These are phyloP conservation scores for Urosaurus nigricauda DNA, from an alignment of 2,797 vertebrate species.

Conservation along the genomic window DNA sequence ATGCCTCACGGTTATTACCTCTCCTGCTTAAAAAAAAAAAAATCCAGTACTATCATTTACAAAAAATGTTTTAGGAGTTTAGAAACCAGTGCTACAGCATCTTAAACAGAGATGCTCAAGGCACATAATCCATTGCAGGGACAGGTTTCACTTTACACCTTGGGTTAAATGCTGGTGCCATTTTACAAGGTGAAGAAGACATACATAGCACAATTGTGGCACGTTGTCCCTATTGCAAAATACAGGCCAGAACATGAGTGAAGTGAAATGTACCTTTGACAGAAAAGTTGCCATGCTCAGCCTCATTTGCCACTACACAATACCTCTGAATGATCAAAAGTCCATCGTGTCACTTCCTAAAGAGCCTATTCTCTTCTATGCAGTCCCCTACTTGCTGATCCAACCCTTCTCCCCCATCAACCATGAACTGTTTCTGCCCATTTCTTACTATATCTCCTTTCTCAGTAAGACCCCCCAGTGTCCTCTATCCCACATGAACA, in stretches of 20 bases:
- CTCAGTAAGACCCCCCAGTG: neutral
- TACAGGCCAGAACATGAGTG: neutral
- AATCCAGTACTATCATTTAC: too few relatives aligned
- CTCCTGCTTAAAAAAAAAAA: neutral
- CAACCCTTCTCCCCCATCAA: neutral
- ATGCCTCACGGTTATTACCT: neutral
- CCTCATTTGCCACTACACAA: neutral
- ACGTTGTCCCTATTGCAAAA: neutral
- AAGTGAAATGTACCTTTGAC: neutral
- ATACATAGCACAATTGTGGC: neutral
- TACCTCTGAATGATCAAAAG: neutral
- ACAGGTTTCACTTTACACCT: neutral
- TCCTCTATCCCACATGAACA: neutral
- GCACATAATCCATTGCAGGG: neutral
- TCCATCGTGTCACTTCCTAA: neutral
- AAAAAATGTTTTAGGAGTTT: neutral
- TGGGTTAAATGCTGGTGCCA: neutral
- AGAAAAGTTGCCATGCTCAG: neutral
- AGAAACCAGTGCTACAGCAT: neutral
- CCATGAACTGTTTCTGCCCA: slow-evolving; percentile 19
- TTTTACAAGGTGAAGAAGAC: neutral
- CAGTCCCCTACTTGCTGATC: slow-evolving; percentile 23
- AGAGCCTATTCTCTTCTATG: slow-evolving; percentile 2
- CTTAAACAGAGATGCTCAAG: neutral
- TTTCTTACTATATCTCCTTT: neutral